Evolutionary conservation across 37 sponge, comb jelly and placozoan genomes (phyloP), one percentile per base, ranked within the genome.

Genomic region (Beroe forskalii): DNA sequence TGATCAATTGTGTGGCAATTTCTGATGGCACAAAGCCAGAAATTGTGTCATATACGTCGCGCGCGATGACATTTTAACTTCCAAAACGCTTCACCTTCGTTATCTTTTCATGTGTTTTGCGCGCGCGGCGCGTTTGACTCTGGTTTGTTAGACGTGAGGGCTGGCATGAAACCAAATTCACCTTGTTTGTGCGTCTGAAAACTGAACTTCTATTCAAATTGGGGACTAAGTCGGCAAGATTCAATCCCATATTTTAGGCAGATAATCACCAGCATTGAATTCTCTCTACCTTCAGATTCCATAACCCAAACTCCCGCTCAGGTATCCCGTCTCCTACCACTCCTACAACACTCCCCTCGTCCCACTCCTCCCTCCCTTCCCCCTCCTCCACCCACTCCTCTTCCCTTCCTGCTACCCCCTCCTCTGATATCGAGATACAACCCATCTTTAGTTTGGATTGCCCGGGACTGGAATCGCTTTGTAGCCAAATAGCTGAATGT

Each of bases 401-500:
- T 12, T 48, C 55, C 12, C 55, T 48, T 12, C 55, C 55, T 12
- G 6, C 55, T 12, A 48, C 55, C 12, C 55, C 55, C 55, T 48
- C 55, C 55, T 48, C 55, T 17, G 55, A 48, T 17, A 48, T 17
- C 12, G 55, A 48, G 55, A 48, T 17, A 17, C 55, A 48, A 12
- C 55, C 55, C 6, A 48, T 48, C 12, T 48, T 48, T 48, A 80
- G 28, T 3, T 48, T 80, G 12, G 86, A 80, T n/a, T 80, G 35
- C 27, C n/a, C 23, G 9, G 44, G 55, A 3, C 22, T 80, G 55
- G 86, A 80, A 80, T 80, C 86, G 19, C 86, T 80, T 20, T 80
- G 86, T 37, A 44, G 55, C 30, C 86, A 80, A 44, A 80, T 80
- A n/a, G 86, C 86, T 42, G 86, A 80, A 43, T 80, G 86, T 80